phyloP scores from a whole-genome alignment of 1,140 invertebrate genomes.

The Caenorhabditis latens region DNA sequence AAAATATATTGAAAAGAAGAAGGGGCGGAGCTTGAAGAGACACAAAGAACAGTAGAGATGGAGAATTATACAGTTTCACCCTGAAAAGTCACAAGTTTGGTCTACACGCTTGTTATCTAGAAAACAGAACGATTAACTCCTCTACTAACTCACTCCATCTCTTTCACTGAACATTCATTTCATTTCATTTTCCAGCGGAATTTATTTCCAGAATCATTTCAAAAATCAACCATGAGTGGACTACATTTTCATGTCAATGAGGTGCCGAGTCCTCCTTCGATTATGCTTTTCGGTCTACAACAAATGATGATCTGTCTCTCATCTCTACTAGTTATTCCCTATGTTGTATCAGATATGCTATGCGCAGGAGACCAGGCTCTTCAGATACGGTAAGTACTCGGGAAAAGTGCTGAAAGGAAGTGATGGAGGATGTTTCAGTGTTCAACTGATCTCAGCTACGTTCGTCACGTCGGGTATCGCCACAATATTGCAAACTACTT shows the following conservation, averaged over 20 bases:
- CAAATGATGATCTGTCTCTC: constrained; percentile 67
- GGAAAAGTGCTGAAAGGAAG: background rate
- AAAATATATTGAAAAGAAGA: constrained; percentile 25
- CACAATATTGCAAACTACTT: constrained; percentile 64
- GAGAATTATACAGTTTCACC: constrained; percentile 2
- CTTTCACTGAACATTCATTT: constrained; percentile 27
- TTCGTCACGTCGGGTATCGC: constrained; percentile 67
- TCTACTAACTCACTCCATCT: background rate
- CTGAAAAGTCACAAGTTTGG: constrained; percentile 42
- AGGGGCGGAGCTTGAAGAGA: constrained; percentile 17
- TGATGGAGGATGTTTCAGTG: constrained; percentile 23
- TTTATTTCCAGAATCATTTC: background rate
- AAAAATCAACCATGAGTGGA: constrained; percentile 12
- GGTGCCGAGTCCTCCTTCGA: constrained; percentile 34
- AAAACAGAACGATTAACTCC: constrained; percentile 43
- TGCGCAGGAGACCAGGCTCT: constrained; percentile 63
- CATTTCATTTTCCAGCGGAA: background rate
- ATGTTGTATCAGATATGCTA: constrained; percentile 59
- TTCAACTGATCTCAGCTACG: constrained; percentile 66
- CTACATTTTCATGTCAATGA: constrained; percentile 64
- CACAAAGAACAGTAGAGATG: background rate
- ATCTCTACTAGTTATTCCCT: constrained; percentile 65
- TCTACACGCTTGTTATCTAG: constrained; percentile 41
- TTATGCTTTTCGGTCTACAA: constrained; percentile 64
- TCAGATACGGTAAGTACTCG: constrained; percentile 27